Evolutionary conservation across 2,797 vertebrate genomes (phyloP).

Genomic region (Ctenosaura bakeri): DNA sequence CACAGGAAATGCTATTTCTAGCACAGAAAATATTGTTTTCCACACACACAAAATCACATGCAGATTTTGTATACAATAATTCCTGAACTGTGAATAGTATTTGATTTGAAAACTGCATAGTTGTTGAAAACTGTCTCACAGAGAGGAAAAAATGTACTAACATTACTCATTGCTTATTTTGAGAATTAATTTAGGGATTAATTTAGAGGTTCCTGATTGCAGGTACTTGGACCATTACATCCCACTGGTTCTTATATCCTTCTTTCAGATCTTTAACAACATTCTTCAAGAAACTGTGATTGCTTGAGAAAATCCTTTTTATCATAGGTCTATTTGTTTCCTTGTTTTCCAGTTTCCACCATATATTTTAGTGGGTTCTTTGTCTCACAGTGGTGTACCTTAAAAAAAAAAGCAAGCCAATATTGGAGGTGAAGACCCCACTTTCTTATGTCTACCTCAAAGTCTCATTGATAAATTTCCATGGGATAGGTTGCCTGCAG

Average conservation of each 20-base stretch:
- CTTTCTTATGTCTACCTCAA: conserved; percentile 48
- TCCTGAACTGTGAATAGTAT: too few species aligned
- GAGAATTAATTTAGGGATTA: too few species aligned
- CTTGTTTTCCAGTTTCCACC: not conserved
- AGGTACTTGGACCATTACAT: too few species aligned
- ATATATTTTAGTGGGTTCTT: not conserved
- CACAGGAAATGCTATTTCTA: too few species aligned
- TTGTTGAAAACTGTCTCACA: too few species aligned
- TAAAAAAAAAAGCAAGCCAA: conserved; percentile 46
- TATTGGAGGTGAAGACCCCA: conserved; percentile 32
- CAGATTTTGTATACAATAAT: too few species aligned
- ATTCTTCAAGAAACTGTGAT: not conserved
- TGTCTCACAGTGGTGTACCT: not conserved
- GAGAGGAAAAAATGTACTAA: too few species aligned
- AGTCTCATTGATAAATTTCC: conserved; percentile 8
- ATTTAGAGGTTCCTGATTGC: not conserved
- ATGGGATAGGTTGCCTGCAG: conserved; percentile 38
- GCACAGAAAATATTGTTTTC: too few species aligned
- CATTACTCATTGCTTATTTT: too few species aligned
- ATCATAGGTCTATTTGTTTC: not conserved
- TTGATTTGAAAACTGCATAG: too few species aligned
- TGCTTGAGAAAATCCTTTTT: not conserved
- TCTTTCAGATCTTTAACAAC: not conserved
- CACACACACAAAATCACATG: too few species aligned
- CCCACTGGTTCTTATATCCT: not conserved